Base-by-base conservation (phyloP, 2,113 vertebrate species). In the Lepus europaeus region DNA sequence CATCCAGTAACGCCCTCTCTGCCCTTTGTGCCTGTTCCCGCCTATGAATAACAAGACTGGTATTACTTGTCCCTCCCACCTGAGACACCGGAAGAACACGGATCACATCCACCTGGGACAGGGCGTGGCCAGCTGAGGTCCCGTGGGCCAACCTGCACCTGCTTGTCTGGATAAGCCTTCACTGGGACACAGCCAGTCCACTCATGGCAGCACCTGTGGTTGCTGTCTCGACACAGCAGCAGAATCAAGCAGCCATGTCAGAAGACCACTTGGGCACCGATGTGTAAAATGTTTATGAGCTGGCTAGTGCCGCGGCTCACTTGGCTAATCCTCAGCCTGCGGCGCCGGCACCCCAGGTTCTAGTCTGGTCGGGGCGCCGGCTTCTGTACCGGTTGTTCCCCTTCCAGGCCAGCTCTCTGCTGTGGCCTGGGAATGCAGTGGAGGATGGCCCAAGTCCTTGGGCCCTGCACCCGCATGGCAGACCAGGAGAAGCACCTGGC, bases 81-180 rank as follows among this genome's bases (percentile, higher is more conserved):
- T 9, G 49, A 56, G 45, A 45, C 20, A 39, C 69, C 49, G 69
- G 84, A 84, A 64, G 51, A 72, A 19, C 51, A 1, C 7, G 8
- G 25, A 11, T 51, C 36, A 45, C 3, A 3, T 20, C 13, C 2
- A 33, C 13, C 85, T 49, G 73, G 51, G 2, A 17, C 11, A 80
- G 53, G 53, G 51, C 0, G 9, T 0, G 2, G 56, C 33, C 27
- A 20, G 9, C 19, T 8, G 1, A 0, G 0, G 13, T 45, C 16
- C 19, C 3, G 3, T 0, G 6, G 79, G 16, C 22, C 29, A 27
- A 3, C 53, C 17, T 64, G 33, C 19, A 45, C 25, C 51, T 61
- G 73, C 5, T 81, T 90, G 77, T 51, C 11, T 29, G 69, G 56
- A 63, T 14, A n/a, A 84, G 36, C 25, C 61, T 78, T 82, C 73